phyloP scores from a whole-genome alignment of 2,113 vertebrate genomes.

The Microtus richardsoni region DNA sequence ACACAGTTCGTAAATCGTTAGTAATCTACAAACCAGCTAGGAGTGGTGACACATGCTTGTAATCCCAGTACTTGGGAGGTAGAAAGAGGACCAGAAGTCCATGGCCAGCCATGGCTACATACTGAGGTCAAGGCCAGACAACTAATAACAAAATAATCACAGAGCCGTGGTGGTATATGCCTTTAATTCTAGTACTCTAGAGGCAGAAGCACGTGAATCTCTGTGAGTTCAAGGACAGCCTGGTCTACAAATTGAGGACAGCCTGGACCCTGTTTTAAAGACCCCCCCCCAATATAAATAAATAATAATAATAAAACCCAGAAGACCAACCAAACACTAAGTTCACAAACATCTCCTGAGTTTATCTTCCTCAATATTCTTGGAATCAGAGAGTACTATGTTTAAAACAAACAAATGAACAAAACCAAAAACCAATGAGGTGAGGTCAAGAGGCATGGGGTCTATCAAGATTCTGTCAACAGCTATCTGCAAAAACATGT shows the following conservation, averaged over 20 bases:
- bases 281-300: not conserved
- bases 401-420: not conserved
- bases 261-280: not conserved
- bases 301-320: not conserved
- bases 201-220: not conserved
- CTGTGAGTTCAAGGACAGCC: not conserved
- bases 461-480: not conserved
- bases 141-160: not conserved
- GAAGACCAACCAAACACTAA: not conserved
- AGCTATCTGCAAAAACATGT: slow-evolving; percentile 2
- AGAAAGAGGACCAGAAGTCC: not conserved
- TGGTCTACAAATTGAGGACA: not conserved
- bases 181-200: not conserved
- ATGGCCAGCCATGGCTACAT: not conserved
- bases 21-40: not conserved
- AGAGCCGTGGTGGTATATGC: not conserved
- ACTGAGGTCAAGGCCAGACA: not conserved
- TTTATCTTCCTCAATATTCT: slow-evolving; percentile 24
- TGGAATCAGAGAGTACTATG: not conserved
- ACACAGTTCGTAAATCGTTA: slow-evolving; percentile 15
- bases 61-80: not conserved
- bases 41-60: not conserved
- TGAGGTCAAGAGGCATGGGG: not conserved
- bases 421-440: not conserved
- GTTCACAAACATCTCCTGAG: not conserved